Base-by-base conservation (phyloP, 1,140 invertebrate species). In the Plectrocnemia conspersa region DNA sequence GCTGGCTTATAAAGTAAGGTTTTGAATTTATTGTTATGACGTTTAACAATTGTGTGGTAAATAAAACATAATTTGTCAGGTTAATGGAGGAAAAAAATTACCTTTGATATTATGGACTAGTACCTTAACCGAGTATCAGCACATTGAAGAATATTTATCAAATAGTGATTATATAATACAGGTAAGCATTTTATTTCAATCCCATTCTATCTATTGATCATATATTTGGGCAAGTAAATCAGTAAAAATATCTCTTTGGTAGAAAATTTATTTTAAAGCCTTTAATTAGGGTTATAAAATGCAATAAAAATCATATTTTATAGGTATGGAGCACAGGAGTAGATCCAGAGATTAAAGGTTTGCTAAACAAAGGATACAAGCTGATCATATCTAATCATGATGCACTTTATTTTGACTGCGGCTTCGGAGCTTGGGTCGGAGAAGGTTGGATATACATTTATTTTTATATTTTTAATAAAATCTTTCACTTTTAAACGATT, bases 341-440 rank as follows among this genome's bases (percentile, higher is more conserved):
- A 0, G 86, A 91, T 63, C 58, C 68, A 0, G 76, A 82, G 18
- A 80, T 91, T 32, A 68, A 72, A 21, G 77, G 82, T 47, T 70
- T 91, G 1, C 65, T 90, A 2, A 68, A 80, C 22, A 84, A 85
- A 18, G 81, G 83, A 21, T 91, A 84, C 59, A 75, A 75, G 38
- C 68, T 91, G 1, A 90, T 93, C 54, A 79, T 91, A 48, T 89
- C 87, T 1, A 91, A 93, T 66, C 88, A 91, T 62, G 89, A 92
- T 67, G 85, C 84, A 1, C 68, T 89, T 1, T 91, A 91, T 65
- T 77, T 93, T 3, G 89, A 92, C 64, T 93, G 90, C 65, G 88
- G 88, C 27, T 89, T 76, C 58, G 77, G 77, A 11, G 76, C 76
- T 2, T 84, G 81, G 81, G 79, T 84, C 3, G 75, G 71, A 1